These are phyloP conservation scores for Argyrosomus japonicus DNA, from an alignment of 2,113 vertebrate genomes.

Conservation along the genomic window DNA sequence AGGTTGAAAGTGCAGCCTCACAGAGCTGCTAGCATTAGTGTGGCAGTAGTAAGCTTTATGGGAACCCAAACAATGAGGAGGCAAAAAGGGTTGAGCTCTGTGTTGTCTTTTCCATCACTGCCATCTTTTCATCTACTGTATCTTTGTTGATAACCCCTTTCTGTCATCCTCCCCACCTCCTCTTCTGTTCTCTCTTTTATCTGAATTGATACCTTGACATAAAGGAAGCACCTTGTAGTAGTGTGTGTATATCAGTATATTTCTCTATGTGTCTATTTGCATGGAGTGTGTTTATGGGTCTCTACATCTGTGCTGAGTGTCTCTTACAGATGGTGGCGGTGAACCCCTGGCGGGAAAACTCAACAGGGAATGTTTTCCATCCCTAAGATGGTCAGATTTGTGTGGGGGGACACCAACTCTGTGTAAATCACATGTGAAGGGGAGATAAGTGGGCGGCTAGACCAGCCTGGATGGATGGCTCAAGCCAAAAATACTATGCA, in stretches of 20 bases:
- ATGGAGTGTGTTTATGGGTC: slow-evolving; percentile 59
- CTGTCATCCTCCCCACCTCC: background rate
- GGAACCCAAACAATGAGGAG: background rate
- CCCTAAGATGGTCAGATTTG: slow-evolving; percentile 83
- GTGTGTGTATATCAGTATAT: slow-evolving; percentile 31
- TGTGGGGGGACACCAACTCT: slow-evolving; percentile 67
- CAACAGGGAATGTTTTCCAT: slow-evolving; percentile 82
- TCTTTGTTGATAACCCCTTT: slow-evolving; percentile 11
- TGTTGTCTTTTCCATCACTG: slow-evolving; percentile 6
- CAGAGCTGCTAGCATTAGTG: background rate
- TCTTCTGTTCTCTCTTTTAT: background rate
- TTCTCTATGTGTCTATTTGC: slow-evolving; percentile 47
- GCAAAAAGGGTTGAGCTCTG: background rate
- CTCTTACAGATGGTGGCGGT: slow-evolving; percentile 65
- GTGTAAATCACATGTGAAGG: slow-evolving; percentile 71
- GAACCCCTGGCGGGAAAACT: slow-evolving; percentile 61
- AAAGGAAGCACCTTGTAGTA: background rate
- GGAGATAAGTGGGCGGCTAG: slow-evolving; percentile 67
- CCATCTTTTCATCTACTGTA: background rate
- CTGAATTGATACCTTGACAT: background rate
- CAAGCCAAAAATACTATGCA: slow-evolving; percentile 44
- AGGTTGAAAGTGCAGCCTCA: background rate
- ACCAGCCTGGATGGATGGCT: slow-evolving; percentile 56
- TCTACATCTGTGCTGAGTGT: slow-evolving; percentile 55
- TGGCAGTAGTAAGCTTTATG: background rate